Evolutionary conservation across 2,113 vertebrate genomes (phyloP), one percentile per base, ranked within the genome.

Genomic region (Charadrius vociferus): DNA sequence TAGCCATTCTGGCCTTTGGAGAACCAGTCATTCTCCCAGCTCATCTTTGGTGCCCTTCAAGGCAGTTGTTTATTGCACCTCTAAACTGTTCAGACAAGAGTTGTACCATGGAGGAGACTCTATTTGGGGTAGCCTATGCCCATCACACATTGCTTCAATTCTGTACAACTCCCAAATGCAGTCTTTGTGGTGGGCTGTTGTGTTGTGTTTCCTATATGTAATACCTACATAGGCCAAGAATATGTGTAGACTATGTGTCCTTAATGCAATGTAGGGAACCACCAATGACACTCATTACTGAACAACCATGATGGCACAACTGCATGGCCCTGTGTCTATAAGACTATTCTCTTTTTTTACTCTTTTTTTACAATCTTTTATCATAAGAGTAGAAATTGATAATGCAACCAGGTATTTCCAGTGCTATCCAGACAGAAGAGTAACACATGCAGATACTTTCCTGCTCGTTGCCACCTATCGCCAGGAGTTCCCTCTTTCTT

Each of bases 1-100:
- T 85, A 32, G 34, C 36, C 3, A 3, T 66, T 50, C 36, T 45
- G 29, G 61, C 63, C 47, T 66, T 66, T 49, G 37, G 65, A 29
- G 29, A 91, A 26, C 26, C 7, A 49, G 15, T 39, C 2, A 1
- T 32, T 75, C 34, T 41, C 18, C 47, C 55, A 79, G 30, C 27
- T 74, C 3, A 0, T 79, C 41, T 70, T 52, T 0, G 0, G 41
- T 66, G 56, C 43, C 61, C 56, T 43, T 80, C 66, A 75, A 53
- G 36, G 43, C 62, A 53, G 15, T 56, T 72, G 41, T 20, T 81
- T 70, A 36, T 2, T 74, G 47, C 12, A 39, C 20, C 8, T 94
- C 15, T 50, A 62, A 56, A 62, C 26, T 53, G 45, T 74, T 86
- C 34, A 43, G 47, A 20, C 37, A 63, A 19, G 47, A 59, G 27